Evolutionary conservation across 2,113 vertebrate genomes (phyloP), one percentile per base, ranked within the genome.

Genomic region (Triplophysa rosa): DNA sequence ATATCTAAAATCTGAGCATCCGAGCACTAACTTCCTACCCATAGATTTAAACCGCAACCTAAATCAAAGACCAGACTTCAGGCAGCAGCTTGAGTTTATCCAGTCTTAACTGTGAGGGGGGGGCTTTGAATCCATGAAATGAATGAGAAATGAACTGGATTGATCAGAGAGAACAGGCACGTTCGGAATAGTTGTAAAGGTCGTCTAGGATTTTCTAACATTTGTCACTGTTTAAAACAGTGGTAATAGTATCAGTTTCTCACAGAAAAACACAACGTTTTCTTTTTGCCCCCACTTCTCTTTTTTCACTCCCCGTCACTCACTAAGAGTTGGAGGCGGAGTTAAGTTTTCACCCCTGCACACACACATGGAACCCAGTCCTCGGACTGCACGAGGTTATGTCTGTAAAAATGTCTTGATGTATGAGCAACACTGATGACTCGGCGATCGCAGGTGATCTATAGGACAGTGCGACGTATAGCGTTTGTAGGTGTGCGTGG

Each of bases 151-250:
- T 40, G 29, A 83, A 61, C 10, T 19, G 62, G 73, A 81, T 75
- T 19, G 63, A 67, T 79, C 56, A 68, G 67, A 84, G 65, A 85
- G 63, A 88, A 92, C 93, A 95, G 95, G 94, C 95, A 95, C 93
- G 82, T 92, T 62, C 92, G 93, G 94, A 94, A 93, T 92, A 88
- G 90, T 80, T 85, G 84, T 78, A 87, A 89, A 87, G 91, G 80
- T 88, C 82, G 76, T 84, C 84, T 88, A 85, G 78, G 85, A 56
- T 74, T 54, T 67, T 63, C 70, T 75, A 81, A 79, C 77, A 82
- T 77, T 47, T 75, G 84, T 90, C 91, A 91, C 91, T 90, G 89
- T 90, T 90, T 77, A 90, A 87, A 89, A 90, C 90, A 89, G 91
- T 87, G 87, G 87, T 84, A 90, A 89, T 70, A 13, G 63, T 85